A percentile compares a stretch with the other conserved stretches of the same genome.
Conservation (phyloP, 1,140 invertebrate genomes). For the Phenacoccus solenopsis region DNA sequence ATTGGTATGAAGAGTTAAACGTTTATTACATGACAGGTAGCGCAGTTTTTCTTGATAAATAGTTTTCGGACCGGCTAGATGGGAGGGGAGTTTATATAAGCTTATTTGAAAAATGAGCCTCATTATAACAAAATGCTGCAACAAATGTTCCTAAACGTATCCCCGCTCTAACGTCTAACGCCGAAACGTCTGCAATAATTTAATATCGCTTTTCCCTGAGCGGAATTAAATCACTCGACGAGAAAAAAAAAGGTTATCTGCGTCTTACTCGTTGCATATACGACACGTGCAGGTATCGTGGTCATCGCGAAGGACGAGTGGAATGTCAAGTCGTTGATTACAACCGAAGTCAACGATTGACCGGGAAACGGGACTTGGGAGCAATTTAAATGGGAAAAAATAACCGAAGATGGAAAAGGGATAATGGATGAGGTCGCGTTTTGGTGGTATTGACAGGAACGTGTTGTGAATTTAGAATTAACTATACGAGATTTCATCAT, state of each 20-base stretch:
- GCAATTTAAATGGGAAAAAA: background rate
- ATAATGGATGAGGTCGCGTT: background rate
- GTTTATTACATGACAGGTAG: background rate
- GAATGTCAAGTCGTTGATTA: background rate
- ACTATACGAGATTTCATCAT: no score
- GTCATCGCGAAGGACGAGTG: no score
- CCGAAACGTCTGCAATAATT: constrained; percentile 1
- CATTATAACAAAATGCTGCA: background rate
- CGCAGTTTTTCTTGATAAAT: background rate
- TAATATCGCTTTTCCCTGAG: background rate
- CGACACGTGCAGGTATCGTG: no score
- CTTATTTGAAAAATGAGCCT: background rate
- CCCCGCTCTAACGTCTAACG: background rate
- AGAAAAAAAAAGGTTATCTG: background rate
- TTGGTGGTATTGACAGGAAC: background rate
- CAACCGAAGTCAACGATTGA: background rate
- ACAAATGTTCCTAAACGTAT: background rate
- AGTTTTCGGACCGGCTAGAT: background rate
- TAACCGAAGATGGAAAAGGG: background rate
- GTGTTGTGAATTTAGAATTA: background rate
- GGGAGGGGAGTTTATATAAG: background rate
- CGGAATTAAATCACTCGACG: background rate
- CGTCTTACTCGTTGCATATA: no score
- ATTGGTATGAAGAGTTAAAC: constrained; percentile 2
- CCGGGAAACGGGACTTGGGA: no score